A percentile compares a stretch with the other conserved stretches of the same genome.
Evolutionary conservation across 2,888 invertebrate species (phyloP).

Genomic region (Bombyx huttoni): DNA sequence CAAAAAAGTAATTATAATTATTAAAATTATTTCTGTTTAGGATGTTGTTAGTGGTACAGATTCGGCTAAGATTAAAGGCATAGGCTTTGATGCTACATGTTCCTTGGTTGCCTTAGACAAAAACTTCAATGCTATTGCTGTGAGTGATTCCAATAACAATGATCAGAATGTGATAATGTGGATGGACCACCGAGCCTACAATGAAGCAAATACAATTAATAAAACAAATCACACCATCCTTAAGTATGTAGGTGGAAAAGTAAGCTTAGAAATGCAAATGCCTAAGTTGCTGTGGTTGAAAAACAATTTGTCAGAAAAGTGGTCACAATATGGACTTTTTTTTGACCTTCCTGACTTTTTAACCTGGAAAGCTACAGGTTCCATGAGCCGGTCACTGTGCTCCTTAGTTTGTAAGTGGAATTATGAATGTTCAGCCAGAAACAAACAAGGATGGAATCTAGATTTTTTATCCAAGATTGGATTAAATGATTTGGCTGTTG

Average conservation of each 20-base stretch:
- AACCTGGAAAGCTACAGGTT: slow-evolving; percentile 91
- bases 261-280: slow-evolving; percentile 97
- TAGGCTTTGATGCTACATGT: slow-evolving; percentile 97
- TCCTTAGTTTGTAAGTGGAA: slow-evolving; percentile 97
- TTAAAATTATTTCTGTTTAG: slow-evolving; percentile 44
- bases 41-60: slow-evolving; percentile 69
- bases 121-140: slow-evolving; percentile 77
- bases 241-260: slow-evolving; percentile 90
- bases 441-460: slow-evolving; percentile 77
- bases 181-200: slow-evolving; percentile 91
- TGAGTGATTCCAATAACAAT: slow-evolving; percentile 76
- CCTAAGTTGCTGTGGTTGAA: slow-evolving; percentile 96
- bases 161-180: slow-evolving; percentile 90
- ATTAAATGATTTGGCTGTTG: slow-evolving; percentile 78
- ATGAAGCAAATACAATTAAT: slow-evolving; percentile 87
- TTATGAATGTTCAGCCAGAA: slow-evolving; percentile 78
- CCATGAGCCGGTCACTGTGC: slow-evolving; percentile 85
- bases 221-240: slow-evolving; percentile 80
- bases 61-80: slow-evolving; percentile 78
- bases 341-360: slow-evolving; percentile 95
- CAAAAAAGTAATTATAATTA: background rate
- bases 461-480: slow-evolving; percentile 81
- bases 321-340: slow-evolving; percentile 80
- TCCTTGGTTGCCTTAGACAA: slow-evolving; percentile 87
- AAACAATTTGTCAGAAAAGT: slow-evolving; percentile 76